Evolutionary conservation across 1,140 invertebrate species (phyloP), one percentile per base, ranked within the genome.

Genomic region (Melipona quadrifasciata): DNA sequence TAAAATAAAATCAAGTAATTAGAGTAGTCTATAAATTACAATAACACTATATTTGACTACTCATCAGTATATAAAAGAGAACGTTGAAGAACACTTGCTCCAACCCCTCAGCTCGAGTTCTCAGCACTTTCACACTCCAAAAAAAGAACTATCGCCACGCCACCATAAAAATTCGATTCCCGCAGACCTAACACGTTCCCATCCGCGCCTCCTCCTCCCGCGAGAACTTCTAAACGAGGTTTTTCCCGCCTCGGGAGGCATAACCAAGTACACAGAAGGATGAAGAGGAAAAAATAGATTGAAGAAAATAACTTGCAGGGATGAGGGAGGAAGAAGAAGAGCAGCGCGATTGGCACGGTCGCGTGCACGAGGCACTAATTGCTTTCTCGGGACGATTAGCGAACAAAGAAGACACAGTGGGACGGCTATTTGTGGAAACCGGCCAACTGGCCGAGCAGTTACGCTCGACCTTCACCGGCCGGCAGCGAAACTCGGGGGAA

Each of bases 401-500:
- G 86, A 88, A 90, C 84, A 90, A 90, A 90, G 88, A 87, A 86
- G 77, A 65, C 75, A 83, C 80, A 90, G 85, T 86, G 71, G 73
- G 78, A 85, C 65, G 84, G 84, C 89, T 90, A 91, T 90, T 90
- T 91, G 84, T 88, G 85, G 87, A 90, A 87, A 68, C 78, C 82
- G 85, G 84, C 87, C 84, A 79, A 86, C 87, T 82, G 80, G 77
- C 77, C 74, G 73, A 75, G 86, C 73, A 39, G 77, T 86, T 86
- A 80, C 79, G 78, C 70, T 68, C 84, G 89, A 90, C 90, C 90
- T 91, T 91, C 90, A 84, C 85, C 80, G 64, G 82, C 70, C 85
- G 72, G 14, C 68, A 58, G 53, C 74, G 55, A 57, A 88, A 86
- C 88, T 67, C 75, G 87, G 57, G 57, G 79, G 87, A 90, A 85